Evolutionary conservation across 2,113 vertebrate genomes (phyloP).

Genomic region (Atlantisia rogersi): DNA sequence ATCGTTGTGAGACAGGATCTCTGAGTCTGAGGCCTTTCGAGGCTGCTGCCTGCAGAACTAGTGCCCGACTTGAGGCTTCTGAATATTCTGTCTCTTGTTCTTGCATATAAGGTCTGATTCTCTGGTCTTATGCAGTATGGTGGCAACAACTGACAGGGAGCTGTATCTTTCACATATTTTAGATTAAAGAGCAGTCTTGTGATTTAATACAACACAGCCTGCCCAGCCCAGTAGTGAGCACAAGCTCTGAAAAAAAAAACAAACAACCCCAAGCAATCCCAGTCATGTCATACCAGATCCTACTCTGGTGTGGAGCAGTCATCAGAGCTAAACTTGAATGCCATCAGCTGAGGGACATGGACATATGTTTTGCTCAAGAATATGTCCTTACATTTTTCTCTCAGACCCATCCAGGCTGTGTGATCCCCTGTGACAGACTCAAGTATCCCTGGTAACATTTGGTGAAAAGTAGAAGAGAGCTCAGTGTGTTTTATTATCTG

Average conservation of each 20-base stretch:
- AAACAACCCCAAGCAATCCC: not conserved
- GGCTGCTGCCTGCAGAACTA: not conserved
- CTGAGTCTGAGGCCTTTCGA: not conserved
- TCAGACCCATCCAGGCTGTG: not conserved
- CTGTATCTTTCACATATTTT: not conserved
- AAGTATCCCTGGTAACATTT: not conserved
- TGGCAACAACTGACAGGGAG: not conserved
- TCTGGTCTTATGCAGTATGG: not conserved
- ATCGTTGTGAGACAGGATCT: not conserved
- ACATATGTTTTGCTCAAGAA: not conserved
- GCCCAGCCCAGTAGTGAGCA: not conserved
- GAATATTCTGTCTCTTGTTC: not conserved
- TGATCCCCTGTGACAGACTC: too few species aligned
- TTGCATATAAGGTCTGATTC: not conserved
- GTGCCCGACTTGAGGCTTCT: not conserved
- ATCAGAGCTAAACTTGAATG: not conserved
- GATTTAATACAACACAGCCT: not conserved
- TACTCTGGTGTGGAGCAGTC: not conserved
- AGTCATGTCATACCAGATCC: not conserved
- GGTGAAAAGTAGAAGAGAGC: not conserved
- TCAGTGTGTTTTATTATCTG: not conserved
- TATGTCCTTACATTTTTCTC: not conserved
- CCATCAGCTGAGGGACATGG: not conserved
- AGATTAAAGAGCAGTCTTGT: not conserved
- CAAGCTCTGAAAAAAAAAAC: not conserved